Evolutionary conservation across 2,113 vertebrate species (phyloP).

Genomic region (Craseonycteris thonglongyai): DNA sequence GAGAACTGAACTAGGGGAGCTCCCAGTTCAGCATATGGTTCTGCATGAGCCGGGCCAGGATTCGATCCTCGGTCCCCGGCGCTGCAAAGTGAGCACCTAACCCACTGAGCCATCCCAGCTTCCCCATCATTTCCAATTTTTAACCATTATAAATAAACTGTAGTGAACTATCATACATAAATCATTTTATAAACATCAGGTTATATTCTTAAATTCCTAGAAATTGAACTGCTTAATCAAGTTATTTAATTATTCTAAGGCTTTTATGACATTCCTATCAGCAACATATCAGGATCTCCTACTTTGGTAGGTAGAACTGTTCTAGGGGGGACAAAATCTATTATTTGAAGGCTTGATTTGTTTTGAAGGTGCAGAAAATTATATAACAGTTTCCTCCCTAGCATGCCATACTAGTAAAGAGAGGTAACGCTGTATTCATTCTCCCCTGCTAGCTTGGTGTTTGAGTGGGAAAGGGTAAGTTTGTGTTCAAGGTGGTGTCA

Average conservation of each 20-base stretch:
- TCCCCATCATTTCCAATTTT: background rate
- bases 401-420: background rate
- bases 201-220: constrained; percentile 27
- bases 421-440: background rate
- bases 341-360: constrained; percentile 17
- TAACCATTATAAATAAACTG: background rate
- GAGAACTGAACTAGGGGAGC: too few species aligned
- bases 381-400: background rate
- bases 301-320: background rate
- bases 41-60: too few species aligned
- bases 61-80: too few species aligned
- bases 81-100: too few species aligned
- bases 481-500: background rate
- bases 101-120: too few species aligned
- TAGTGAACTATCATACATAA: background rate
- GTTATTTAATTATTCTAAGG: background rate
- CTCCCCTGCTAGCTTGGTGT: background rate
- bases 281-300: background rate
- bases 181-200: background rate
- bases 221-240: background rate
- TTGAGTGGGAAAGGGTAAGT: background rate
- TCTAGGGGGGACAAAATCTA: background rate
- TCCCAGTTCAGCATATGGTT: too few species aligned
- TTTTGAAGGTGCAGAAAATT: constrained; percentile 3
- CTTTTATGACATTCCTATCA: background rate